Evolutionary conservation across 2,797 vertebrate species (phyloP), one percentile per base, ranked within the genome.

Genomic region (Ctenopoma kingsleyae): DNA sequence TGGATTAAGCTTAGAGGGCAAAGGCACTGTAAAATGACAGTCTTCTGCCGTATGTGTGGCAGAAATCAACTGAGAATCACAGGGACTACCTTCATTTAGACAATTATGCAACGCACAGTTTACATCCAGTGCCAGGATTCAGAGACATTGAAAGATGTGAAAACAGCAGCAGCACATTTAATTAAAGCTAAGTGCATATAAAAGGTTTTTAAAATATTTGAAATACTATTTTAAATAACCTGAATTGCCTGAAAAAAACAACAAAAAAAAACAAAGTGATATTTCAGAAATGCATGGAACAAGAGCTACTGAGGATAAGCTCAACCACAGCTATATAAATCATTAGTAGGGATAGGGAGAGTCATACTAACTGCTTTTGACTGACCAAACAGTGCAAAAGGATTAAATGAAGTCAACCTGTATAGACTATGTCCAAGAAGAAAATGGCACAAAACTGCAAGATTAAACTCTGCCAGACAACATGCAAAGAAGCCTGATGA

Each of bases 1-100:
- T 64, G 38, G 48, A 66, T 73, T 44, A 50, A 25, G 6, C 44
- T 20, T 57, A 41, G 20, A 51, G 55, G 68, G 57, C 3, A 32
- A 30, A 61, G 19, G 25, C 47, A 32, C 27, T 40, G 13, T 43
- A 22, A 63, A 54, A 6, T 61, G 17, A 47, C 5, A 6, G 0
- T 0, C 38, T 51, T 23, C 22, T 23, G 57, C 5, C 5, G 12
- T 5, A 1, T 30, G 5, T 35, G 11, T 25, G 23, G 36, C 6
- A 20, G 44, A 16, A 30, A 40, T 61, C 25, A 60, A 20, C 1
- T 0, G 10, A 25, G 50, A 23, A 11, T 30, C 10, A 13, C 4
- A 8, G 23, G 11, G 11, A 25, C 49, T 27, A 19, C 2, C 1
- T 46, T 52, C 23, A 8, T 30, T 19, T n/a, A 9, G 22, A 19